Evolutionary conservation across 1,140 invertebrate genomes (phyloP), one percentile per base, ranked within the genome.

Genomic region (Lutraria rhynchaena): DNA sequence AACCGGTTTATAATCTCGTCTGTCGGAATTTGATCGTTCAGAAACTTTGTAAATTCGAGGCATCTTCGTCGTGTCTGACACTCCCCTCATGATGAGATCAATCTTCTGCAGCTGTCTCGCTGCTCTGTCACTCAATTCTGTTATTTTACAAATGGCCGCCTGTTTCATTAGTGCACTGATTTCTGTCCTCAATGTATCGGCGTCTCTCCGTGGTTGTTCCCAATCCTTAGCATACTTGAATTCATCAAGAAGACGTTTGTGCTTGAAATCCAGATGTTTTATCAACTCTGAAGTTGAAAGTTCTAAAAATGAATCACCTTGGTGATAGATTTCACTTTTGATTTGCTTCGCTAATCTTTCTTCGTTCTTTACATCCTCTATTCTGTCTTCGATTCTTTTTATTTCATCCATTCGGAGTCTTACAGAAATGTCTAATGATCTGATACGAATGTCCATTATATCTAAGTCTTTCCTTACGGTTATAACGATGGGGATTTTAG

Each of bases 91-190:
- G 15, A 80, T 80, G 31, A 80, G 65, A 57, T 80, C 76, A 37
- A 80, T 80, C 31, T 80, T 80, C 65, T 80, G 76, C 13, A 81
- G 22, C n/a, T 73, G 78, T 65, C 71, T 73, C 3, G 78, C 70
- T 0, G 78, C 78, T 41, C 70, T 37, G 13, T 70, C 46, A 27
- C 44, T 35, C 2, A 81, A 46, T 7, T 81, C 78, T 17, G 58
- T 27, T 9, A 61, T 49, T 65, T 81, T 81, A 44, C 69, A 73
- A 22, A 81, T 65, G 22, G 55, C 78, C 9, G 78, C 60, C 33
- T 81, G 78, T 27, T 81, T 81, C 70, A 73, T 73, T 3, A 81
- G 31, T 5, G 69, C 78, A 22, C 31, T 53, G 5, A 81, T 49
- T 44, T 81, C 78, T 9, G 78, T 31, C n/a, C 78, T 41, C 4